These are phyloP conservation scores for Megamerina dolium DNA, from an alignment of 2,888 invertebrate species.

Conservation along the genomic window DNA sequence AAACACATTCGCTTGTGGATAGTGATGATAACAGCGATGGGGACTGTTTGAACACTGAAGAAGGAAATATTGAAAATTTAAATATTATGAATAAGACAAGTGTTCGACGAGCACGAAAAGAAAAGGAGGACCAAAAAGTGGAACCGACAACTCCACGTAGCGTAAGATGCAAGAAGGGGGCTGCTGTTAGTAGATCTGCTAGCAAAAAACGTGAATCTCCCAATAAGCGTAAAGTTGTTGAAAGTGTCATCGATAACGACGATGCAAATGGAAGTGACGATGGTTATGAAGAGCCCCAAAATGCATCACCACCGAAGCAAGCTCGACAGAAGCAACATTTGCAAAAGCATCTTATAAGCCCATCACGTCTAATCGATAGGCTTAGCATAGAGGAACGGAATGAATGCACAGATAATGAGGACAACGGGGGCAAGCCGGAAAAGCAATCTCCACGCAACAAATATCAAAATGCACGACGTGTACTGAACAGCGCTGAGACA, in stretches of 20 bases:
- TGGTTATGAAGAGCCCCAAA: constrained; percentile 13
- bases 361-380: constrained; percentile 39
- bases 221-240: constrained; percentile 13
- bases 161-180: constrained; percentile 22
- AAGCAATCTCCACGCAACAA: constrained; percentile 32
- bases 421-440: not conserved
- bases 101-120: constrained; percentile 20
- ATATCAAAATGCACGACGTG: constrained; percentile 46
- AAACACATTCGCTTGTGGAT: constrained; percentile 15
- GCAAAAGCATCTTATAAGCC: constrained; percentile 37
- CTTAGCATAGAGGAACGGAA: constrained; percentile 40
- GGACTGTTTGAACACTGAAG: constrained; percentile 19
- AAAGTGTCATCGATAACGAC: too few relatives aligned
- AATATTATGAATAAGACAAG: constrained; percentile 36
- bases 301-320: constrained; percentile 44
- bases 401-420: constrained; percentile 1
- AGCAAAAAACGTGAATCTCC: constrained; percentile 17
- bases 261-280: constrained; percentile 19
- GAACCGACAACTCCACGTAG: constrained; percentile 35
- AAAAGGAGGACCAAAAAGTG: not conserved
- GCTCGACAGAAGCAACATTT: constrained; percentile 24
- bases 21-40: constrained; percentile 30
- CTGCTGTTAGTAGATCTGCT: constrained; percentile 14
- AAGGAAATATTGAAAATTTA: constrained; percentile 38
- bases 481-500: constrained; percentile 48